These are phyloP conservation scores for Cotesia chilonis DNA, from an alignment of 1,140 invertebrate species.

Conservation along the genomic window DNA sequence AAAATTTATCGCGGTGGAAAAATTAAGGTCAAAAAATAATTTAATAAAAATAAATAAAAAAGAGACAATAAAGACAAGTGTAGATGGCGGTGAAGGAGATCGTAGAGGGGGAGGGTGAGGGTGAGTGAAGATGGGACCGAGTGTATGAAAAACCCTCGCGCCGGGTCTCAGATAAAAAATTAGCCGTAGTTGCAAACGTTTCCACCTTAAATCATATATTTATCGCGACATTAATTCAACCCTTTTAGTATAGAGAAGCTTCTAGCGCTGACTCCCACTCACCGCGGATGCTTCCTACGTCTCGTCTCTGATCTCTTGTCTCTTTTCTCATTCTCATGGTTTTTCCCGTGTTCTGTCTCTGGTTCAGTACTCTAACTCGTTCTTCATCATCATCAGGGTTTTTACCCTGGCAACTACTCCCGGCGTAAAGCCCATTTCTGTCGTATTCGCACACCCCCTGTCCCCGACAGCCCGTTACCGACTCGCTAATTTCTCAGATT, in stretches of 20 bases:
- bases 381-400: no score
- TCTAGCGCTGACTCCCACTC: constrained; percentile 44
- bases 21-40: background rate
- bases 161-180: constrained; percentile 66
- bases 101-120: background rate
- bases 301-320: constrained; percentile 36
- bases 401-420: no score
- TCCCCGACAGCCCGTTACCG: constrained; percentile 53
- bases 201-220: constrained; percentile 68
- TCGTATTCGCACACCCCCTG: constrained; percentile 25
- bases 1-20: background rate
- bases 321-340: constrained; percentile 23
- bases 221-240: constrained; percentile 69
- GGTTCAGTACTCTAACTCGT: no score
- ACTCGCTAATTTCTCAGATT: constrained; percentile 67
- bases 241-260: constrained; percentile 59
- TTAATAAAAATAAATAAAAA: constrained; percentile 18
- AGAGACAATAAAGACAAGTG: background rate
- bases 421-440: background rate
- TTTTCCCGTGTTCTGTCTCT: no score
- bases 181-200: constrained; percentile 65
- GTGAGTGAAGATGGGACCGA: constrained; percentile 19
- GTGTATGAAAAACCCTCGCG: constrained; percentile 19
- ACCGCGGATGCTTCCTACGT: constrained; percentile 31
- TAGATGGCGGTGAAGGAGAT: background rate